These are phyloP conservation scores for Psephotus haematonotus DNA, from an alignment of 2,113 vertebrate genomes.

Conservation along the genomic window DNA sequence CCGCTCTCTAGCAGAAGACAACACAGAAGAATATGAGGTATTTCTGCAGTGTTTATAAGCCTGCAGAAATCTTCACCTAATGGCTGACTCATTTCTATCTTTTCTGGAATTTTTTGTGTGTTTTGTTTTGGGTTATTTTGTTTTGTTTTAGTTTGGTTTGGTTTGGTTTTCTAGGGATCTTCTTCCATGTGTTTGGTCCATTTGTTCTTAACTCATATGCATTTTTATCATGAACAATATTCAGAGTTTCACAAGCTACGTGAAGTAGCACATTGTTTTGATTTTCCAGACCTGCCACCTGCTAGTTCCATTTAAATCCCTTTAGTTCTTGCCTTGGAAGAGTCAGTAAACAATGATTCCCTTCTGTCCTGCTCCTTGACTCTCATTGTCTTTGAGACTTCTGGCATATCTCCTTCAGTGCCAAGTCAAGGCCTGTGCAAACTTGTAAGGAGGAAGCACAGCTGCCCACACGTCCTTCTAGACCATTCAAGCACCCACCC, in stretches of 20 bases:
- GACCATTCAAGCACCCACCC: accelerated
- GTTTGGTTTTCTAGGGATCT: not conserved
- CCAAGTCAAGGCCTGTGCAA: not conserved
- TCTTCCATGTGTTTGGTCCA: not conserved
- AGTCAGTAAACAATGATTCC: not conserved
- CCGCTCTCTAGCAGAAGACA: not conserved
- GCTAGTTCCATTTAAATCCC: not conserved
- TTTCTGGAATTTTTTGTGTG: not conserved
- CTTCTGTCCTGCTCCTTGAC: not conserved
- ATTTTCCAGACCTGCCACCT: not conserved
- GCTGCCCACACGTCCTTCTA: not conserved
- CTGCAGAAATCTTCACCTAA: not conserved
- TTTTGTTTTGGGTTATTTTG: not conserved
- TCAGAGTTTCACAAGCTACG: not conserved
- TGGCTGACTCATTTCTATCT: not conserved
- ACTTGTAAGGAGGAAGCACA: not conserved
- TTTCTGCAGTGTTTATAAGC: not conserved
- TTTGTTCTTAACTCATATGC: not conserved
- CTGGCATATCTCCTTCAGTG: not conserved
- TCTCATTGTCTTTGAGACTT: not conserved
- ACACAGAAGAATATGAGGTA: not conserved
- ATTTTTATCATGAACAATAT: not conserved
- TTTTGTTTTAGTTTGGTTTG: not conserved
- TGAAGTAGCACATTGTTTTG: not conserved
- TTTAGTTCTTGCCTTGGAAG: not conserved